Evolutionary conservation across 2,113 vertebrate species (phyloP).

Genomic region (Odontophorus gujanensis): DNA sequence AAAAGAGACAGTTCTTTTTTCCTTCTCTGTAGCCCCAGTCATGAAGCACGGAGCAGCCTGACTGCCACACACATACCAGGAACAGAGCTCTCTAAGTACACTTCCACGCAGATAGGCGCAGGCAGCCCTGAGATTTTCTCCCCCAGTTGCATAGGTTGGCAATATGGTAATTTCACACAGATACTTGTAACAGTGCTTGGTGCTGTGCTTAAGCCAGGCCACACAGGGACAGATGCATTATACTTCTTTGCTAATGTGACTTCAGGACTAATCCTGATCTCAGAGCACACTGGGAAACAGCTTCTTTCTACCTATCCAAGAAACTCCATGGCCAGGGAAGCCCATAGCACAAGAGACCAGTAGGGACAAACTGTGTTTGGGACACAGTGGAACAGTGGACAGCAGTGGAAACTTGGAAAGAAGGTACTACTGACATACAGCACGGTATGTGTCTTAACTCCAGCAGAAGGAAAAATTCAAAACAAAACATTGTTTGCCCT

Average conservation of each 20-base stretch:
- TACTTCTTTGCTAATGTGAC: background rate
- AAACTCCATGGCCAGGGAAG: background rate
- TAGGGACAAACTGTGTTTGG: background rate
- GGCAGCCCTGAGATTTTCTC: background rate
- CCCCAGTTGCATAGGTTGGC: background rate
- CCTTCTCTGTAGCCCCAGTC: background rate
- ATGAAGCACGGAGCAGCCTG: background rate
- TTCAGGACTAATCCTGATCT: background rate
- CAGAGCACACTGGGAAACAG: background rate
- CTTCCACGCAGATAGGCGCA: fast-evolving
- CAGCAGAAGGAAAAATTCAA: background rate
- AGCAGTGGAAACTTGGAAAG: background rate
- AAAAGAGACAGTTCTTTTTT: background rate
- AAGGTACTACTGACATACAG: background rate
- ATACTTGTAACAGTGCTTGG: background rate
- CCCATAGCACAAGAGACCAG: background rate
- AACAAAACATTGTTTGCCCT: background rate
- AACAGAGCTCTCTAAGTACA: background rate
- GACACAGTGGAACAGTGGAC: too few species aligned
- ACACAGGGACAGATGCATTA: background rate
- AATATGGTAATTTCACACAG: background rate
- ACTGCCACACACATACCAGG: background rate
- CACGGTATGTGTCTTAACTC: background rate
- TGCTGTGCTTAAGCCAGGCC: background rate
- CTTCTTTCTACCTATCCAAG: background rate